Evolutionary conservation across 2,888 invertebrate genomes (phyloP), one percentile per base, ranked within the genome.

Genomic region (Parnassius orleans): DNA sequence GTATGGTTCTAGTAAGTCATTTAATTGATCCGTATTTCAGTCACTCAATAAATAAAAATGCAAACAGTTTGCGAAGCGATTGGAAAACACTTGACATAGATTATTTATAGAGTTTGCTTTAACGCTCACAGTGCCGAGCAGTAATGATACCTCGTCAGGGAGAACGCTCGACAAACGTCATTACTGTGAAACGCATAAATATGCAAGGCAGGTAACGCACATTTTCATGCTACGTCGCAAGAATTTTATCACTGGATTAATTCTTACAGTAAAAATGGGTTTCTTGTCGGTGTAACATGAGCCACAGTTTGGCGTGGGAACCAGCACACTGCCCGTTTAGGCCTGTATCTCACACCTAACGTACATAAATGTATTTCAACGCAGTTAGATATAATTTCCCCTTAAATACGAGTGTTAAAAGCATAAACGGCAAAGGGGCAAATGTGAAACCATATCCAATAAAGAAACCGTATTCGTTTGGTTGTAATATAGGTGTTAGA

Each of bases 161-260:
- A 69, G 77, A 73, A 80, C 81, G 80, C 84, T 85, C 87, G 78
- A 82, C 89, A 89, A 90, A 89, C 86, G 87, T 91, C 90, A 91
- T 91, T 90, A 91, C 89, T 79, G 79, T 79, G 84, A 77, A 83
- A 86, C 88, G 83, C 87, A 90, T 91, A 90, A 91, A 89, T 90
- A 91, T 91, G 91, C 91, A 90, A 87, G 91, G 83, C 91, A 90
- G 90, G 91, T 90, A 87, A 90, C 89, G 90, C 87, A 90, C 90
- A 90, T 91, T 91, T 91, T 90, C 90, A 90, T 88, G 90, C 86
- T 89, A 91, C 91, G 89, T 88, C 88, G 86, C 88, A 84, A 86
- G 91, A 91, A 91, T 91, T 90, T 91, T 91, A 90, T 91, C 90
- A 87, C 84, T 80, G 86, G 88, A 88, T 90, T 90, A 91, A 91